Conservation (phyloP, 1,140 invertebrate species). For the Drosophila novamexicana region DNA sequence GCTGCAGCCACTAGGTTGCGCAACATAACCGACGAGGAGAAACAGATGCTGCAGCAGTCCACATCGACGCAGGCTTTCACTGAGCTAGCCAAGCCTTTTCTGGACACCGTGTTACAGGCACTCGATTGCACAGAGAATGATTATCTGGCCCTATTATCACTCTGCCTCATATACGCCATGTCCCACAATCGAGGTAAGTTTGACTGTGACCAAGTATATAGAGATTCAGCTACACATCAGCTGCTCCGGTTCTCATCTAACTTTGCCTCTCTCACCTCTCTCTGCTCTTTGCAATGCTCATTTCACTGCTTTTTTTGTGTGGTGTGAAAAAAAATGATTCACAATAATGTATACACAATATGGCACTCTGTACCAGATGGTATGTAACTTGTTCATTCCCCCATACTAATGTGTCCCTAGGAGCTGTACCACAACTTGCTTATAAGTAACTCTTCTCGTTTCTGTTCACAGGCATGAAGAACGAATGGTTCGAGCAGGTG, state of each 20-base stretch:
- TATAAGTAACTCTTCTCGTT: not conserved
- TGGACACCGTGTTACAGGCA: constrained; percentile 94
- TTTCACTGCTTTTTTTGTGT: constrained; percentile 63
- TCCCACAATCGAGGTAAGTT: constrained; percentile 95
- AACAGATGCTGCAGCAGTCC: constrained; percentile 87
- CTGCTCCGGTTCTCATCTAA: constrained; percentile 24
- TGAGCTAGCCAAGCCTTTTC: constrained; percentile 88
- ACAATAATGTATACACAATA: constrained; percentile 40
- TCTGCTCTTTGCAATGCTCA: constrained; percentile 64
- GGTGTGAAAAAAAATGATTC: constrained; percentile 24
- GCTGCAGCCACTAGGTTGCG: constrained; percentile 57
- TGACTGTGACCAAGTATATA: not conserved
- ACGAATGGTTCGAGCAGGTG: constrained; percentile 89
- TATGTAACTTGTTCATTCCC: constrained; percentile 62
- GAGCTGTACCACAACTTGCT: not conserved
- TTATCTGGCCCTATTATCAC: constrained; percentile 95
- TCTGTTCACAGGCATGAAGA: constrained; percentile 88
- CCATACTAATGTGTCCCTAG: constrained; percentile 41
- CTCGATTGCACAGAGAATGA: constrained; percentile 96
- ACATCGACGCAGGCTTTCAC: constrained; percentile 44
- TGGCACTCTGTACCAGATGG: constrained; percentile 66
- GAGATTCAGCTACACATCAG: constrained; percentile 4
- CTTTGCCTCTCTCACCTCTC: constrained; percentile 45
- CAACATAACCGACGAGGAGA: constrained; percentile 97
- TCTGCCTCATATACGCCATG: constrained; percentile 97